A percentile compares a stretch with the other conserved stretches of the same genome.
Evolutionary conservation across 2,113 vertebrate genomes (phyloP).

Genomic region (Chitala chitala): DNA sequence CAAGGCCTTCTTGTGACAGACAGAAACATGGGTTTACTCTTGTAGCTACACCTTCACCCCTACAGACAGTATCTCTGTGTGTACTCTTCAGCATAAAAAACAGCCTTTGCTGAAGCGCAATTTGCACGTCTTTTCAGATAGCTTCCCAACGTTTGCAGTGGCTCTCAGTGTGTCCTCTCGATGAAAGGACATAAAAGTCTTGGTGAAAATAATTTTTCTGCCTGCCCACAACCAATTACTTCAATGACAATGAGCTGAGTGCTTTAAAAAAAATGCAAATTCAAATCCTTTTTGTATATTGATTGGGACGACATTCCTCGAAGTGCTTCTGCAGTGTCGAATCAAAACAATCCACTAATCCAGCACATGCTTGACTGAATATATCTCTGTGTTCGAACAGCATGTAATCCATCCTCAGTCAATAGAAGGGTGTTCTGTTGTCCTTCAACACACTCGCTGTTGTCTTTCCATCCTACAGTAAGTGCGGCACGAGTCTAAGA

Average conservation of each 20-base stretch:
- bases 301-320: slow-evolving; percentile 1
- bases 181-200: background rate
- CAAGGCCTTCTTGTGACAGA: background rate
- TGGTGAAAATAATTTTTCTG: background rate
- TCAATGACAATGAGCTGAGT: background rate
- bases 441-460: background rate
- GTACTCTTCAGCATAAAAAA: background rate
- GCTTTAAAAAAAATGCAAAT: background rate
- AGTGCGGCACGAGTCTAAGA: background rate
- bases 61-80: background rate
- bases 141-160: background rate
- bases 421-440: background rate
- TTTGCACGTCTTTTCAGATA: background rate
- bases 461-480: background rate
- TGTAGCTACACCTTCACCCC: too few species aligned
- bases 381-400: background rate
- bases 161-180: background rate
- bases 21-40: background rate
- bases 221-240: background rate
- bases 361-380: background rate
- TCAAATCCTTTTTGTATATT: background rate
- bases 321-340: slow-evolving; percentile 10
- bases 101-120: background rate
- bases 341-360: slow-evolving; percentile 20
- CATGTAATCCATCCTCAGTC: slow-evolving; percentile 1